These are phyloP conservation scores for Drosophila gunungcola DNA, from an alignment of 1,140 invertebrate species.

Conservation along the genomic window DNA sequence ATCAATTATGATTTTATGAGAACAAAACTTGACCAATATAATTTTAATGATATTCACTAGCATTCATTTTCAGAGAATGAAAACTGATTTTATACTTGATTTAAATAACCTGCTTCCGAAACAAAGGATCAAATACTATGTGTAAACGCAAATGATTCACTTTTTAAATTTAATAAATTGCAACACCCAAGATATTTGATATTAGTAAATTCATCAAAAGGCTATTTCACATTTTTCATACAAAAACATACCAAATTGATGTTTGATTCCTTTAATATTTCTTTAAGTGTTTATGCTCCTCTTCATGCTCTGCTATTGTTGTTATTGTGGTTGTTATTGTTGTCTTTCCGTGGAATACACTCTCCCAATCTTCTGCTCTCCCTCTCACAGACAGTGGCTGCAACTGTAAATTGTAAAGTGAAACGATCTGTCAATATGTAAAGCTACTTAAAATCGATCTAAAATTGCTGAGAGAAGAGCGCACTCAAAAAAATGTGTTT, in stretches of 20 bases:
- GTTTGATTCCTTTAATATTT: background rate
- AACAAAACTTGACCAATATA: too few relatives aligned
- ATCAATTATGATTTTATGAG: too few relatives aligned
- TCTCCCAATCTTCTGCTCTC: slow-evolving; percentile 4
- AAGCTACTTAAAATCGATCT: background rate
- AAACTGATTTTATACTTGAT: too few relatives aligned
- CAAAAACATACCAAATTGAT: background rate
- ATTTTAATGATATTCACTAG: too few relatives aligned
- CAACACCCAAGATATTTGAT: too few relatives aligned
- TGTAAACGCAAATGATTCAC: too few relatives aligned
- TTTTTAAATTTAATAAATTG: too few relatives aligned
- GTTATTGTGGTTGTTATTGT: background rate
- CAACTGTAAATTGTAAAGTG: slow-evolving; percentile 17
- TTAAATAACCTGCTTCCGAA: too few relatives aligned
- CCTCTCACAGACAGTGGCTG: background rate
- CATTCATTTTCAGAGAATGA: too few relatives aligned
- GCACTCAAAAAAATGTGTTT: background rate
- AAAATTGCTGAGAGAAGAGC: background rate
- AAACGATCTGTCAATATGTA: slow-evolving; percentile 19
- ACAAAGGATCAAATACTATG: too few relatives aligned
- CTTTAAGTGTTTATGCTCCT: slow-evolving; percentile 4
- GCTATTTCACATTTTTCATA: background rate
- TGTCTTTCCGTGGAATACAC: slow-evolving; percentile 2
- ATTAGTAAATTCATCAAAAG: too few relatives aligned
- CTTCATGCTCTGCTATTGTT: too few relatives aligned